These are phyloP conservation scores for Neotragus moschatus DNA, from an alignment of 2,113 vertebrate genomes.

Conservation along the genomic window DNA sequence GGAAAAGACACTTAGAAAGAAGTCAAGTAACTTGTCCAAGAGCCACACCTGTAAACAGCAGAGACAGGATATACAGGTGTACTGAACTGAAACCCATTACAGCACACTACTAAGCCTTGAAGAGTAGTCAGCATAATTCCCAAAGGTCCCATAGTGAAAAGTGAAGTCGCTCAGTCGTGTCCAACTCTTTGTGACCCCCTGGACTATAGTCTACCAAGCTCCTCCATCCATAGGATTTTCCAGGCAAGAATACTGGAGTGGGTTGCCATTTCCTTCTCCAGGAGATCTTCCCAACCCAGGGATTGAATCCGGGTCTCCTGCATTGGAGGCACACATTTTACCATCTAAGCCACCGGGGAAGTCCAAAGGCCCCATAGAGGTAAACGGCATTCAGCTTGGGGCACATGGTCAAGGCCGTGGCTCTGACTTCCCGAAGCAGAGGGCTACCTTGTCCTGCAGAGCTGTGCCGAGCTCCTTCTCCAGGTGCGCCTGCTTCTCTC, in stretches of 20 bases:
- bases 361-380: neutral
- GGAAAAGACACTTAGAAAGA: neutral
- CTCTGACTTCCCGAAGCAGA: neutral
- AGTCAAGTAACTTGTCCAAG: neutral
- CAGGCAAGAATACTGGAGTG: neutral
- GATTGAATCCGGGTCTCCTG: neutral
- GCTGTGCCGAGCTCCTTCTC: conserved; percentile 82
- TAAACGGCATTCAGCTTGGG: neutral
- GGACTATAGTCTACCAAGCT: neutral
- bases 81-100: neutral
- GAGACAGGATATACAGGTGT: neutral
- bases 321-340: neutral
- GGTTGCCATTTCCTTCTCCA: neutral
- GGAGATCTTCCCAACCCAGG: neutral
- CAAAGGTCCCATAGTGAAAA: neutral
- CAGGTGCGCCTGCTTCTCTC: conserved; percentile 75
- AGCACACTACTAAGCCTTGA: neutral
- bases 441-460: conserved; percentile 86
- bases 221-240: neutral
- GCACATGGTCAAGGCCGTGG: neutral
- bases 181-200: neutral
- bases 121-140: neutral
- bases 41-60: neutral
- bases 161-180: neutral
- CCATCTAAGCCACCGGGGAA: neutral